A percentile compares a stretch with the other conserved stretches of the same genome.
Conservation (phyloP, 2,113 vertebrate species). For the Pogona vitticeps region DNA sequence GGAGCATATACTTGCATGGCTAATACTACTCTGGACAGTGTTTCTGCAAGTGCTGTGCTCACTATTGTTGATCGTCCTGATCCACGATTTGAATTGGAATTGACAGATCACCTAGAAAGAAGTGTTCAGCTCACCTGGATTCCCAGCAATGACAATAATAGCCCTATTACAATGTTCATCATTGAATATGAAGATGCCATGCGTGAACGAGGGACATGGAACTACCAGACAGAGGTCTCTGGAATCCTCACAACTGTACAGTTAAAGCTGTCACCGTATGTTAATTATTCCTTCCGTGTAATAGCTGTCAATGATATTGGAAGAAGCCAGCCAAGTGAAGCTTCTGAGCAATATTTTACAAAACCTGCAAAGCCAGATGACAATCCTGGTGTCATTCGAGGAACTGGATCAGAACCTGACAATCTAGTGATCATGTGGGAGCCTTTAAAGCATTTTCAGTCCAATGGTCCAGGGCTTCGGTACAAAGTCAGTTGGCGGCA, state of each 20-base stretch:
- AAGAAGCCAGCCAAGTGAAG: slow-evolving; percentile 82
- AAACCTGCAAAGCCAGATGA: slow-evolving; percentile 91
- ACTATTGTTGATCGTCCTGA: slow-evolving; percentile 92
- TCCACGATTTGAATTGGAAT: slow-evolving; percentile 91
- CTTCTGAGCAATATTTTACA: slow-evolving; percentile 87
- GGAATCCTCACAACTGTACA: slow-evolving; percentile 85
- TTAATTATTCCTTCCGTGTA: slow-evolving; percentile 92
- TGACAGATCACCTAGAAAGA: slow-evolving; percentile 87
- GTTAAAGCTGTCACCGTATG: slow-evolving; percentile 88
- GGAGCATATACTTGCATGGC: slow-evolving; percentile 91
- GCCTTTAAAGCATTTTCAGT: slow-evolving; percentile 87
- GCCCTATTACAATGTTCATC: slow-evolving; percentile 89
- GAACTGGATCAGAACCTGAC: slow-evolving; percentile 88
- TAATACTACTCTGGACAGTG: slow-evolving; percentile 93
- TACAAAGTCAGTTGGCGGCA: slow-evolving; percentile 95
- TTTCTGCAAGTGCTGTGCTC: slow-evolving; percentile 90
- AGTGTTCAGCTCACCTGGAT: slow-evolving; percentile 92
- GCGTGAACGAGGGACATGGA: slow-evolving; percentile 89
- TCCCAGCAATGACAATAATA: slow-evolving; percentile 93
- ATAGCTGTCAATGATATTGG: slow-evolving; percentile 87
- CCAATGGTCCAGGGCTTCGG: slow-evolving; percentile 91
- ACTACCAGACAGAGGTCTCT: slow-evolving; percentile 85
- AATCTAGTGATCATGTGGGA: slow-evolving; percentile 97
- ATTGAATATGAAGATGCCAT: slow-evolving; percentile 91
- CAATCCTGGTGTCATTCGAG: slow-evolving; percentile 88